phyloP scores from a whole-genome alignment of 1,140 invertebrate genomes.

The Lordiphosa stackelbergi region DNA sequence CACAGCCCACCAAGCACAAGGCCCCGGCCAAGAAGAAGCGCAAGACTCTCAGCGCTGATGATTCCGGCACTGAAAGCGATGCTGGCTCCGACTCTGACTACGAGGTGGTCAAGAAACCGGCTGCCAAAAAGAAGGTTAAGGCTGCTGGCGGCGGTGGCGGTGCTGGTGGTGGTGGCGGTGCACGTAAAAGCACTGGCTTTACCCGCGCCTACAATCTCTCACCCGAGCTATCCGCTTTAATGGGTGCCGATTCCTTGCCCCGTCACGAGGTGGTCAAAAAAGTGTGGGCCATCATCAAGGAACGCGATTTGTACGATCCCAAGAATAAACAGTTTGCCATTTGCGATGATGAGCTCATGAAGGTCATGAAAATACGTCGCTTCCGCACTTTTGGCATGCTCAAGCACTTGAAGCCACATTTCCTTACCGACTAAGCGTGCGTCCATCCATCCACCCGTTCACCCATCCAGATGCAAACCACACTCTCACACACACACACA shows the following conservation, averaged over 20 bases:
- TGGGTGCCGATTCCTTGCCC: constrained; percentile 90
- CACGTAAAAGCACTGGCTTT: constrained; percentile 84
- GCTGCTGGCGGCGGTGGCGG: constrained; percentile 51
- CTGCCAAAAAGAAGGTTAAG: constrained; percentile 64
- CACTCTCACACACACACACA: constrained; percentile 19
- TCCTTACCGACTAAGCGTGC: constrained; percentile 81
- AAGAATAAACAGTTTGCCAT: constrained; percentile 96
- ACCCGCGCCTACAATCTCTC: constrained; percentile 90
- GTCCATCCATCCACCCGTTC: constrained; percentile 23
- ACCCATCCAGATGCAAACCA: constrained; percentile 57
- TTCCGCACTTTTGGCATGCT: constrained; percentile 97
- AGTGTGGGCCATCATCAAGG: constrained; percentile 95
- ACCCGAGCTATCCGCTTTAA: constrained; percentile 88
- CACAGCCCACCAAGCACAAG: constrained; percentile 77
- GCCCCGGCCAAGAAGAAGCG: constrained; percentile 80
- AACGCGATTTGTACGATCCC: constrained; percentile 93
- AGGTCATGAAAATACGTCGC: constrained; percentile 92
- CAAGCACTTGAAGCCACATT: constrained; percentile 95
- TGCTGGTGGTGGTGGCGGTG: constrained; percentile 49
- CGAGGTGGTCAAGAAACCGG: constrained; percentile 81
- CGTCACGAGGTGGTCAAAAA: constrained; percentile 95
- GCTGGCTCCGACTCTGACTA: constrained; percentile 88
- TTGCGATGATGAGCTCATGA: constrained; percentile 92
- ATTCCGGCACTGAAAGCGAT: constrained; percentile 84
- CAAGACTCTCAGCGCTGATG: constrained; percentile 66